phyloP scores from a whole-genome alignment of 2,888 invertebrate species.

The Catocala fraxini region DNA sequence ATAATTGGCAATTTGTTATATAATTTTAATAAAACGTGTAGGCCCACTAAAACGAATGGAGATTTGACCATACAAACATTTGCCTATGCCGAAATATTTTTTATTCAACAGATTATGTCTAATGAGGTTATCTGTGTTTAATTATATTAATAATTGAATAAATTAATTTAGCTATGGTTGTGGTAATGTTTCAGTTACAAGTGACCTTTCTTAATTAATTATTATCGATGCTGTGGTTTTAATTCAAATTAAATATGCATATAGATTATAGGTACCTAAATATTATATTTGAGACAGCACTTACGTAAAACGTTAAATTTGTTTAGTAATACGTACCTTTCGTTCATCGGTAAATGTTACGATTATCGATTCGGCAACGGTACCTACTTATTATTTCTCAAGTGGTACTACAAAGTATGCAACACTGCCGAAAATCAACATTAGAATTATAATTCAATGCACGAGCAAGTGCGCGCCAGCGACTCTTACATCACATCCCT shows the following conservation, averaged over 20 bases:
- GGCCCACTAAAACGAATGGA: slow-evolving; percentile 17
- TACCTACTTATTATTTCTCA: slow-evolving; percentile 52
- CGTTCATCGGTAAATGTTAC: slow-evolving; percentile 36
- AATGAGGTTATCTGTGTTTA: no score
- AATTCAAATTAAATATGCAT: no score
- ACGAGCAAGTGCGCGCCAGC: slow-evolving; percentile 27
- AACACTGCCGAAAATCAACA: slow-evolving; percentile 53
- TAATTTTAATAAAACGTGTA: slow-evolving; percentile 23
- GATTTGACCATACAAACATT: slow-evolving; percentile 8
- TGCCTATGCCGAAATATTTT: no score
- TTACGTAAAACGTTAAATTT: slow-evolving; percentile 32
- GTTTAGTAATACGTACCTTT: slow-evolving; percentile 30
- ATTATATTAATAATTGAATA: no score
- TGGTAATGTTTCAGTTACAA: neutral
- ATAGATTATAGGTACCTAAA: no score
- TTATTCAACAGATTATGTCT: no score
- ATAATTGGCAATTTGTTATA: slow-evolving; percentile 30
- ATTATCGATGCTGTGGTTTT: no score
- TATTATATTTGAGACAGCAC: slow-evolving; percentile 4
- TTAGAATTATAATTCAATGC: slow-evolving; percentile 51
- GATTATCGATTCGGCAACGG: slow-evolving; percentile 48
- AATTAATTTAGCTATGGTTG: neutral
- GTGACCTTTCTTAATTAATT: slow-evolving; percentile 1
- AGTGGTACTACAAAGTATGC: slow-evolving; percentile 49
- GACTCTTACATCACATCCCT: slow-evolving; percentile 39